phyloP scores from a whole-genome alignment of 2,113 vertebrate species.

The Halcyon senegalensis region DNA sequence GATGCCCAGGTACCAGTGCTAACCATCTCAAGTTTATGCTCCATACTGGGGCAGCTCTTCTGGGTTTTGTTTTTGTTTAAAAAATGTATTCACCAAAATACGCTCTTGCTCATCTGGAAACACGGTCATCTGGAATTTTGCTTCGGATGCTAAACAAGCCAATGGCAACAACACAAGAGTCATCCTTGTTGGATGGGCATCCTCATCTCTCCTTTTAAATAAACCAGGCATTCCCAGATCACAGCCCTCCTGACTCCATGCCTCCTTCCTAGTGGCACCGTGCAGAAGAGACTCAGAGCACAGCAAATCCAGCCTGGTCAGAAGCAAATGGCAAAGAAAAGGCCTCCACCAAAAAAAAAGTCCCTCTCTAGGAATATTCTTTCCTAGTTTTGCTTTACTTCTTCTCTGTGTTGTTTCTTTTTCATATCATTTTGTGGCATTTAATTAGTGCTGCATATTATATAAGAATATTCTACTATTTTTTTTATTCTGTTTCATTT shows the following conservation, averaged over 20 bases:
- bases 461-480: background rate
- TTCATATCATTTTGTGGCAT: background rate
- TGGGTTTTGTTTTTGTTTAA: background rate
- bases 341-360: background rate
- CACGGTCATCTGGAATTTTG: background rate
- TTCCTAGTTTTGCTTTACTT: background rate
- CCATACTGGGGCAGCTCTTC: background rate
- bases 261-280: background rate
- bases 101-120: background rate
- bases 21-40: background rate
- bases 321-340: background rate
- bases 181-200: background rate
- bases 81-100: background rate
- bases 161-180: rapidly evolving
- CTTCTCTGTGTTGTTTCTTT: background rate
- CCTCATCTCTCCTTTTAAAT: background rate
- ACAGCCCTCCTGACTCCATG: background rate
- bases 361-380: background rate
- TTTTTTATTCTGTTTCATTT: constrained; percentile 40
- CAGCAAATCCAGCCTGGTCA: background rate
- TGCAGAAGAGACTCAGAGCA: background rate
- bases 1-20: background rate
- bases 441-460: background rate
- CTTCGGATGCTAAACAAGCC: background rate
- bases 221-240: background rate